These are phyloP conservation scores for Rhinatrema bivittatum DNA, from an alignment of 2,797 vertebrate genomes.

Conservation along the genomic window DNA sequence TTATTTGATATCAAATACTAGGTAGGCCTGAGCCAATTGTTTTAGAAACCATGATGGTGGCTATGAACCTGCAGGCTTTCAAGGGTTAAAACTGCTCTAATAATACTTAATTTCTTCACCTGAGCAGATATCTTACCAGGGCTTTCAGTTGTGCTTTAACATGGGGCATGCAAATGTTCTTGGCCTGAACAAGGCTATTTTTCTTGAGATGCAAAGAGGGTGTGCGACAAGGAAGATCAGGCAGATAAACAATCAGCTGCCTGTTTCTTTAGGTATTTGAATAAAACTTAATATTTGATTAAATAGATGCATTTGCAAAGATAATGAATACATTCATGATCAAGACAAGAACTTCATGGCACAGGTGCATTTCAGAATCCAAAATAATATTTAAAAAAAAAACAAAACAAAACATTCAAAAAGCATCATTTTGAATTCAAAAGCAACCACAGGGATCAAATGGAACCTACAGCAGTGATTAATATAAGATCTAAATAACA, in stretches of 20 bases:
- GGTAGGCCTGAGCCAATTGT: too few relatives aligned
- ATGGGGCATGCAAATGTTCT: conserved; percentile 68
- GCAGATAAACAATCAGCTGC: conserved; percentile 62
- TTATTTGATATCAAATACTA: too few relatives aligned
- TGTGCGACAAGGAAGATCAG: conserved; percentile 63
- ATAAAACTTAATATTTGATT: conserved; percentile 83
- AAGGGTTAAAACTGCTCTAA: conserved; percentile 14
- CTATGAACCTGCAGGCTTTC: too few relatives aligned
- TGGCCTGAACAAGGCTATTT: conserved; percentile 62
- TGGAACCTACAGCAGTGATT: too few relatives aligned
- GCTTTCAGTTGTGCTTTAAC: conserved; percentile 42
- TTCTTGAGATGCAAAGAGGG: conserved; percentile 79
- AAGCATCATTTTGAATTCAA: too few relatives aligned
- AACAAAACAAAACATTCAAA: too few relatives aligned
- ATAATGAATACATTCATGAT: conserved; percentile 42
- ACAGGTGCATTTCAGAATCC: too few relatives aligned
- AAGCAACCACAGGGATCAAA: too few relatives aligned
- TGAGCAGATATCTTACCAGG: conserved; percentile 35
- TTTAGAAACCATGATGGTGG: too few relatives aligned
- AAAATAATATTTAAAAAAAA: too few relatives aligned
- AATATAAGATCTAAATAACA: too few relatives aligned
- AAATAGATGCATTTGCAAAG: conserved; percentile 74
- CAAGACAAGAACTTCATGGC: conserved; percentile 40
- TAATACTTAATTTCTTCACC: conserved; percentile 30
- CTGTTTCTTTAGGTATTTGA: conserved; percentile 73